Evolutionary conservation across 1,140 invertebrate genomes (phyloP), one percentile per base, ranked within the genome.

Genomic region (Drosophila obscura): DNA sequence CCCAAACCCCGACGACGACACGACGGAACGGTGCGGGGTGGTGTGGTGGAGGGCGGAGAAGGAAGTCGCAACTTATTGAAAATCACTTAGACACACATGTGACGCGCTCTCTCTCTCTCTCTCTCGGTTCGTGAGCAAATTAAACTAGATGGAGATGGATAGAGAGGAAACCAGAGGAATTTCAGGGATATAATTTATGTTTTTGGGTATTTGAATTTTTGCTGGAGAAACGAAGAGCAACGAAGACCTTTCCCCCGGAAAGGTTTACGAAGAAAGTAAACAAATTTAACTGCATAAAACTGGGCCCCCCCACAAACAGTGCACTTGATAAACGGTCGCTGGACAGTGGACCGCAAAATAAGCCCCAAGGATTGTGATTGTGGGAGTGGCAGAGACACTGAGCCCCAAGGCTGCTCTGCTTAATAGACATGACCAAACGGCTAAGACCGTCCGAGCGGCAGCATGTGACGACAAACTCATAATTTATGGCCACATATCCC

Each of bases 61-160:
- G 19, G 22, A 58, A 67, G 44, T 60, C 58, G 39, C 75, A 87
- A 87, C 82, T 87, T 87, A 87, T 87, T 87, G 82, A 87, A 87
- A 87, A 87, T 87, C 82, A 87, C 82, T 87, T 87, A 87, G 82
- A 87, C 82, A 87, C 82, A 87, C 82, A 87, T 87, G 82, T 87
- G 82, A 88, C 82, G 82, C 43, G 22, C 49, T 26, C 26, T 28
- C 26, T 28, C 26, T 6, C 26, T 28, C 26, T 28, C 6, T 0
- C 26, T 28, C 26, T 1, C 26, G 44, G 62, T 85, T 82, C 82
- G 78, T 88, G 82, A 72, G 81, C 61, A 39, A 57, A 39, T 39
- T 13, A 39, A 13, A 39, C 35, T 13, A 39, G 61, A 68, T 65
- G 13, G 35, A 39, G 35, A 11, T 13, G 31, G 13, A 39, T 24